These are phyloP conservation scores for Rutilus rutilus DNA, from an alignment of 2,113 vertebrate species.

Conservation along the genomic window DNA sequence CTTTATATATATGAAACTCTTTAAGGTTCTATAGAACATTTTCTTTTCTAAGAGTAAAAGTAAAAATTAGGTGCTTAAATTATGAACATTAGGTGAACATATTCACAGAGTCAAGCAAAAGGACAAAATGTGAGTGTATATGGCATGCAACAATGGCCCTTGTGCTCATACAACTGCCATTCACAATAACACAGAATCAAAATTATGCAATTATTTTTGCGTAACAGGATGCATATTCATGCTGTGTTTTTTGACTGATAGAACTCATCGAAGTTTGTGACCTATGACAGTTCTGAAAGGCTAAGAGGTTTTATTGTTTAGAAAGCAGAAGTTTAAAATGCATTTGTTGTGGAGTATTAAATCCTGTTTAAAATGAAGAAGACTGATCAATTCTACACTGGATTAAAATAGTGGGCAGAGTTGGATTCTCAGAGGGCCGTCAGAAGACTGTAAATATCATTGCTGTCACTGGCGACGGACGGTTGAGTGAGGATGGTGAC, in stretches of 20 bases:
- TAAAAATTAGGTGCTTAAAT: not conserved
- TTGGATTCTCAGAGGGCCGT: not conserved
- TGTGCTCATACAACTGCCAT: not conserved
- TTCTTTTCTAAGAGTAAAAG: no score
- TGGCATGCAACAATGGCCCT: no score
- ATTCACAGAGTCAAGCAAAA: not conserved
- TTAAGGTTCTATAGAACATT: no score
- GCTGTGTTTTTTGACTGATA: not conserved
- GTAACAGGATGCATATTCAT: not conserved
- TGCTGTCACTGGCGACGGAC: not conserved
- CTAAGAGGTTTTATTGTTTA: not conserved
- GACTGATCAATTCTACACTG: not conserved
- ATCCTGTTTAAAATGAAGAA: not conserved
- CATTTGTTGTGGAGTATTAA: not conserved
- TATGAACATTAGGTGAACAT: not conserved
- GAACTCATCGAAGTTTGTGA: not conserved
- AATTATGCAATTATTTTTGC: not conserved
- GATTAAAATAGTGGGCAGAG: not conserved
- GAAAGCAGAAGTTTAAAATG: not conserved
- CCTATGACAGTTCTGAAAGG: not conserved
- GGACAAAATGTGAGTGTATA: not conserved
- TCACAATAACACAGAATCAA: not conserved
- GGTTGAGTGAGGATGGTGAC: not conserved
- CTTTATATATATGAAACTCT: no score
- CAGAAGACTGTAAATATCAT: not conserved